phyloP scores from a whole-genome alignment of 2,888 invertebrate genomes.

The Agelastica alni region DNA sequence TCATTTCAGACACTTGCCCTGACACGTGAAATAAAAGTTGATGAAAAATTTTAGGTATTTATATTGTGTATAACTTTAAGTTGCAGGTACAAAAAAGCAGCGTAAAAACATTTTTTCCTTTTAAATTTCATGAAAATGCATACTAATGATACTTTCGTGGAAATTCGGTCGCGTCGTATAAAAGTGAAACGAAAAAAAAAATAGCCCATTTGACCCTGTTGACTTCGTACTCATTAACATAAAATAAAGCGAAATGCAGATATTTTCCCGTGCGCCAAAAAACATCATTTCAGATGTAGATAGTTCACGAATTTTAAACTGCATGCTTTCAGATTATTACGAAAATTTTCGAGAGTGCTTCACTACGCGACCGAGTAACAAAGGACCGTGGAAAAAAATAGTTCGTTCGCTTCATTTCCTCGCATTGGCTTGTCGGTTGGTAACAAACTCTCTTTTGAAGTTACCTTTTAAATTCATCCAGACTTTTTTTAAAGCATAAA shows the following conservation, averaged over 20 bases:
- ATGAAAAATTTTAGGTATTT: too few relatives aligned
- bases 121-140: too few relatives aligned
- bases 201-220: background rate
- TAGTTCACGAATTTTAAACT: conserved; percentile 27
- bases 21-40: too few relatives aligned
- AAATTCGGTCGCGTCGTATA: background rate
- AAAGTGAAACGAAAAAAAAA: background rate
- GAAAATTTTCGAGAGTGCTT: conserved; percentile 33
- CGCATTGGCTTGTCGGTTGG: conserved; percentile 17
- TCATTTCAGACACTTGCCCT: too few relatives aligned
- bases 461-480: too few relatives aligned
- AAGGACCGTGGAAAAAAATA: conserved; percentile 29
- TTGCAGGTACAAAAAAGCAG: too few relatives aligned
- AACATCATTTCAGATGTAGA: conserved; percentile 24
- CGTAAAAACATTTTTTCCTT: too few relatives aligned
- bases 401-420: conserved; percentile 31
- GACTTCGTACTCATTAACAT: conserved; percentile 10
- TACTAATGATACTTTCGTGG: too few relatives aligned
- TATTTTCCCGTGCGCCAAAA: conserved; percentile 8
- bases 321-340: conserved; percentile 30
- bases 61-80: too few relatives aligned
- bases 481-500: too few relatives aligned
- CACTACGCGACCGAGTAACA: conserved; percentile 27
- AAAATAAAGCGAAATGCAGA: conserved; percentile 7
- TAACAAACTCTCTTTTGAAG: background rate